Evolutionary conservation across 2,888 invertebrate species (phyloP).

Genomic region (Chrysina gloriosa): DNA sequence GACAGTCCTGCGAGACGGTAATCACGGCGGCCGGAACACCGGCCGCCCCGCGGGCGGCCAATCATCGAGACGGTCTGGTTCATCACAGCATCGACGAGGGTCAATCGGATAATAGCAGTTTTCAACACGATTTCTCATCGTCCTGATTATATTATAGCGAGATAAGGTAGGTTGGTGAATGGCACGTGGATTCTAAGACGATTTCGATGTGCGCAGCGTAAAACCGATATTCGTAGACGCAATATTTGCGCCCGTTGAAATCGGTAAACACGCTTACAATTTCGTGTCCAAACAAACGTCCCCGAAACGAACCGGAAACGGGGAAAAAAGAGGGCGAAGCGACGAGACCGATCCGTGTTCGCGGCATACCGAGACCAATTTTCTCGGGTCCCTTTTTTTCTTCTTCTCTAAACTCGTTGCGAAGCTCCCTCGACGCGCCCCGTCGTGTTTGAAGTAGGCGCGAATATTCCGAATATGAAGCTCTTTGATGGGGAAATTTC

Average conservation of each 20-base stretch:
- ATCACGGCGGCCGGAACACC: conserved; percentile 60
- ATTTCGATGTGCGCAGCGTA: background rate
- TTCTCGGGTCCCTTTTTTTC: no score
- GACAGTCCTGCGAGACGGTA: conserved; percentile 64
- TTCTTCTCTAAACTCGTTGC: no score
- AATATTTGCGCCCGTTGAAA: background rate
- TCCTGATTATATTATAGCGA: conserved; percentile 53
- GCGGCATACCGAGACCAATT: no score
- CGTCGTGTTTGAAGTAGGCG: no score
- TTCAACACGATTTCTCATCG: conserved; percentile 61
- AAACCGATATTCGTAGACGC: background rate
- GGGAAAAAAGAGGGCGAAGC: background rate
- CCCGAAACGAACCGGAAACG: background rate
- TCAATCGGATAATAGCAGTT: conserved; percentile 55
- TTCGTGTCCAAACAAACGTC: background rate
- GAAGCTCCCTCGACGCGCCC: no score
- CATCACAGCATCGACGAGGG: conserved; percentile 51
- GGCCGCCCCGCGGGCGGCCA: conserved; percentile 45
- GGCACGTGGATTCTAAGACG: no score
- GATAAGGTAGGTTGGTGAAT: conserved; percentile 48
- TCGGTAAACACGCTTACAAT: background rate
- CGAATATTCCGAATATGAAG: no score
- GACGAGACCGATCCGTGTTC: background rate
- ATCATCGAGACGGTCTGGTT: conserved; percentile 52
- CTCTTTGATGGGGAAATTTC: no score